Conservation (phyloP, 2,113 vertebrate species). For the Meleagris gallopavo region DNA sequence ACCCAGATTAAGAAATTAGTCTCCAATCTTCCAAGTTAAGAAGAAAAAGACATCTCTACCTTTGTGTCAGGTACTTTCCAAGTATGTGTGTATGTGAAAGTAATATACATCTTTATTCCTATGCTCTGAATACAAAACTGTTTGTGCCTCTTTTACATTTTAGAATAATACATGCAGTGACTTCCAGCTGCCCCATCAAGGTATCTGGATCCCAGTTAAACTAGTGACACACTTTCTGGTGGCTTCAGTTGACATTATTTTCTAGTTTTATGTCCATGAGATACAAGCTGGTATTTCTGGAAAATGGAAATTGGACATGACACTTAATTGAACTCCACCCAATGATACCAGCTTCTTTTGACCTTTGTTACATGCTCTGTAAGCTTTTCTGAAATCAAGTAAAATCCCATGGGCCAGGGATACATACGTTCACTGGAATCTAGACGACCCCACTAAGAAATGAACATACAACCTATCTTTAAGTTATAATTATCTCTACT, state of each 20-base stretch:
- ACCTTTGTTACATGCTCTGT: neutral
- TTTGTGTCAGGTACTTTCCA: neutral
- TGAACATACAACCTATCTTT: neutral
- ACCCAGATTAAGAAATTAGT: conserved; percentile 69
- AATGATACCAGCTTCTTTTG: neutral
- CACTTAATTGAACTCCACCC: neutral
- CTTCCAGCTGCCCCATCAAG: neutral
- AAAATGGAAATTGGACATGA: neutral
- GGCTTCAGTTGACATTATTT: neutral
- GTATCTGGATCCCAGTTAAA: neutral
- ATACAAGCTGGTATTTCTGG: neutral
- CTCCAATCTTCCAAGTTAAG: conserved; percentile 50
- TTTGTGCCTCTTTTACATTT: neutral
- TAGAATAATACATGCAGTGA: neutral
- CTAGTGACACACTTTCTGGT: neutral
- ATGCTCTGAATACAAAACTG: neutral
- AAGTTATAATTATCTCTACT: neutral
- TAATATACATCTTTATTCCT: neutral
- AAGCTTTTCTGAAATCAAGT: neutral
- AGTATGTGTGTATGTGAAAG: neutral
- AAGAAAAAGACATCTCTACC: conserved; percentile 5
- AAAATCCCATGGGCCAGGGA: neutral
- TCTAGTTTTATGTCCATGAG: neutral
- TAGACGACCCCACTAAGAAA: neutral
- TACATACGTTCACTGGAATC: neutral